Base-by-base conservation (phyloP, 2,113 vertebrate genomes). In the Bolborhynchus lineola region DNA sequence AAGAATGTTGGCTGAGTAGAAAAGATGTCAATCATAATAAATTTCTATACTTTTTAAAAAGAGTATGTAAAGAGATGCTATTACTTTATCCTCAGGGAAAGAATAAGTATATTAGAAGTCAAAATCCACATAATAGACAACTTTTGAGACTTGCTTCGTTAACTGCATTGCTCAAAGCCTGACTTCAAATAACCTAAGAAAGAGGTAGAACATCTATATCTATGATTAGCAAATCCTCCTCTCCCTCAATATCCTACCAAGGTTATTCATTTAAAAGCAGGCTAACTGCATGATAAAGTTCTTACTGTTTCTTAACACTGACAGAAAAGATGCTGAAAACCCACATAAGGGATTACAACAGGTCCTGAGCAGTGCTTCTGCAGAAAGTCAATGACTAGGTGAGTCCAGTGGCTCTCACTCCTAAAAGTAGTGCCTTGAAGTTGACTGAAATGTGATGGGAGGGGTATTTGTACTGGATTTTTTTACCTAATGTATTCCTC, bases 101-200 rank as follows among this genome's bases (percentile, higher is more conserved):
- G 33, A 74, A 53, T 71, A 63, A 59, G 19, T 60, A 46, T 81
- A 75, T 64, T 87, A 89, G 62, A 93, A 81, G 69, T 93, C 88
- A 93, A 88, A 95, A 93, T 68, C 37, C 39, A 84, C 0, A 16
- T 86, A 86, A 68, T 39, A 72, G 72, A 53, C 28, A 47, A 78
- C 72, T 91, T 89, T 78, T 9, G 77, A 86, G 78, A 79, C 33
- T 90, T 95, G 50, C 55, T 93, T 92, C 50, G 60, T 78, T 92
- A 86, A 47, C 57, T 60, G 17, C 3, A 0, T 60, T 88, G 29
- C 52, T 74, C 47, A 52, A 37, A 69, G 23, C 29, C 44, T 65
- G 71, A 57, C 69, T 94, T 74, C 72, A 78, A 93, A 86, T 75
- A 86, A 82, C 60, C 29, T 46, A 69, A 69, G 65, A 72, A 91